Conservation (phyloP, 2,888 invertebrate species). For the Drosophila gaucha region DNA sequence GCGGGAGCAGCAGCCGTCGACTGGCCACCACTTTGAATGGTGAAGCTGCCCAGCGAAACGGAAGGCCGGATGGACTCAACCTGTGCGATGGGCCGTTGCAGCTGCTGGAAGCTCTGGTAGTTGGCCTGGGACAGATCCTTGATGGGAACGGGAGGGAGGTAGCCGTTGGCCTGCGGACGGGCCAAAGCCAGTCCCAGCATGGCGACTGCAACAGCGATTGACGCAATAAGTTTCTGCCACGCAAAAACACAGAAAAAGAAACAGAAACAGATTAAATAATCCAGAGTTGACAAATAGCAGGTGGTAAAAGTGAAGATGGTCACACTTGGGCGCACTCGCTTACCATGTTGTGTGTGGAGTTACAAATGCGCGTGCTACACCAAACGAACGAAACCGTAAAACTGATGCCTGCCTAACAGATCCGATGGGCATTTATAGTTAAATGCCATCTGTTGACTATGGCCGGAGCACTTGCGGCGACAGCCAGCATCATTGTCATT, state of each 20-base stretch:
- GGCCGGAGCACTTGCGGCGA: constrained; percentile 21
- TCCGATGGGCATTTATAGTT: constrained; percentile 75
- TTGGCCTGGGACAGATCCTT: constrained; percentile 30
- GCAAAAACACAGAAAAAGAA: constrained; percentile 11
- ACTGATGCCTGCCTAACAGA: constrained; percentile 71
- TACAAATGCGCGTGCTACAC: constrained; percentile 64
- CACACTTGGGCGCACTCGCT: constrained; percentile 43
- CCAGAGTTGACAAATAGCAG: constrained; percentile 18
- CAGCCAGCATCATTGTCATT: constrained; percentile 23
- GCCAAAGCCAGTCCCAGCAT: constrained; percentile 45
- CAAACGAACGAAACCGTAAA: constrained; percentile 67
- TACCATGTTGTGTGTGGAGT: constrained; percentile 76
- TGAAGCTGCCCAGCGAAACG: constrained; percentile 71
- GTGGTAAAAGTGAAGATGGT: constrained; percentile 10
- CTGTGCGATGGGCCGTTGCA: constrained; percentile 27
- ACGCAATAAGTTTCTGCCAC: constrained; percentile 64
- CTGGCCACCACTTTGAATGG: constrained; percentile 45
- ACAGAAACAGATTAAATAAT: constrained; percentile 9
- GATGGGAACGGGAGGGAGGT: constrained; percentile 60
- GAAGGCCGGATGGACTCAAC: constrained; percentile 73
- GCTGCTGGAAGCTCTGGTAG: constrained; percentile 44
- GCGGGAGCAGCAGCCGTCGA: constrained; percentile 1
- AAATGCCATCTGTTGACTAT: constrained; percentile 9
- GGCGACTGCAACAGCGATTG: constrained; percentile 47
- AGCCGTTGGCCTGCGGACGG: constrained; percentile 58